Evolutionary conservation across 2,888 invertebrate genomes (phyloP).

Genomic region (Galerucella nymphaeae): DNA sequence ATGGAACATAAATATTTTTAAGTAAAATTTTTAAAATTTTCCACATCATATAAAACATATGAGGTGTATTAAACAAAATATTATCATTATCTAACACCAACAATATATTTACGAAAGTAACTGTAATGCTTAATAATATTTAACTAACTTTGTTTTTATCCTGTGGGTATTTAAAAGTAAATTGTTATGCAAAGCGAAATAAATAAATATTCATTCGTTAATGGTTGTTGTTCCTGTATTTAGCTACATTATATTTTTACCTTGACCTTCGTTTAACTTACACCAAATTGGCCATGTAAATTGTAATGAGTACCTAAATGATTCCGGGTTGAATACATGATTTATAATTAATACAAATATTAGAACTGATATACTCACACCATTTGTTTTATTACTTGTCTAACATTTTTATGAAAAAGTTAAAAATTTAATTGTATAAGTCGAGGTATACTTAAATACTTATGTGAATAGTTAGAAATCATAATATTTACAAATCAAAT

Average conservation of each 20-base stretch:
- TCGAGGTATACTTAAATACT: too few relatives aligned
- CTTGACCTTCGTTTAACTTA: conserved; percentile 30
- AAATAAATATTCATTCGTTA: background rate
- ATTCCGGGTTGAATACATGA: conserved; percentile 13
- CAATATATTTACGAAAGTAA: background rate
- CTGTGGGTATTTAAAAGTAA: background rate
- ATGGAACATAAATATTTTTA: too few relatives aligned
- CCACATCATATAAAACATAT: too few relatives aligned
- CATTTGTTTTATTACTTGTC: background rate
- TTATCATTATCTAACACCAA: background rate
- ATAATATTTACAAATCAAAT: background rate
- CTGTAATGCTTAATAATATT: background rate
- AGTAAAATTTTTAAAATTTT: too few relatives aligned
- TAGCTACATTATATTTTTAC: conserved; percentile 14
- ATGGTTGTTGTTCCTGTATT: background rate
- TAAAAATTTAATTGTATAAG: too few relatives aligned
- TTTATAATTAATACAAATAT: background rate
- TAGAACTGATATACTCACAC: background rate
- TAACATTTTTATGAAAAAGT: background rate
- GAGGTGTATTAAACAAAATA: too few relatives aligned
- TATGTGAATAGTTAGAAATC: background rate
- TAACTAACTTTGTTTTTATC: background rate
- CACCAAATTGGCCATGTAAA: conserved; percentile 22
- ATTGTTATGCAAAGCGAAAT: background rate
- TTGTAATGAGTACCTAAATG: background rate